phyloP scores from a whole-genome alignment of 2,113 vertebrate species.

The Alaudala cheleensis region DNA sequence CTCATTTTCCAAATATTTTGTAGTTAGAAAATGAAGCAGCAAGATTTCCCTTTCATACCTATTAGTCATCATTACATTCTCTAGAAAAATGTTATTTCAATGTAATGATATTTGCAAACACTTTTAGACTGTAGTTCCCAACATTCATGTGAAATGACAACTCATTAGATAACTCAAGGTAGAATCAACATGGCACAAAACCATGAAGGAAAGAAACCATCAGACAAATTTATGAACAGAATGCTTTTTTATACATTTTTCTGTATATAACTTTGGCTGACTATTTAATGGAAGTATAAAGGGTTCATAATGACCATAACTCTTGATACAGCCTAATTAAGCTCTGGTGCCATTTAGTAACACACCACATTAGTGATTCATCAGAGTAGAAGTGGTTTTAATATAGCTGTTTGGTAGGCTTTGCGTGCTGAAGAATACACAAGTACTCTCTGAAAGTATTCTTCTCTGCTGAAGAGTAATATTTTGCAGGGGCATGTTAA shows the following conservation, averaged over 20 bases:
- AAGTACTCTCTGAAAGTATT: no score
- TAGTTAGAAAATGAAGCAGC: constrained; percentile 16
- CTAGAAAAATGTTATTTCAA: background rate
- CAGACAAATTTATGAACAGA: background rate
- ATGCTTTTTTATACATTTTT: background rate
- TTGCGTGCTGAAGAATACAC: background rate
- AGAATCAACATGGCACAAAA: background rate
- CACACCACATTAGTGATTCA: background rate
- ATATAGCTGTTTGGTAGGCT: background rate
- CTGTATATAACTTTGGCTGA: background rate
- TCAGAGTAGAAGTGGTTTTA: background rate
- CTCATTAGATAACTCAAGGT: background rate
- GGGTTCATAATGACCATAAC: background rate
- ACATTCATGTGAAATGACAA: background rate
- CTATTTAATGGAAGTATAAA: background rate
- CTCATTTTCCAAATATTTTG: background rate
- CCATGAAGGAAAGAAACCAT: background rate
- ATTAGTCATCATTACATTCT: background rate
- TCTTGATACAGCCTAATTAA: background rate
- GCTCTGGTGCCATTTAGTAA: background rate
- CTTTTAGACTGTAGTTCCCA: background rate
- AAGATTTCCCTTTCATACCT: background rate
- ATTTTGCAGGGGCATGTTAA: background rate
- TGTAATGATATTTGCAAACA: background rate
- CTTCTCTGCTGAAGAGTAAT: background rate